A percentile compares a stretch with the other conserved stretches of the same genome.
These are phyloP conservation scores for Hydrolagus colliei DNA, from an alignment of 2,797 vertebrate species.

Conservation along the genomic window DNA sequence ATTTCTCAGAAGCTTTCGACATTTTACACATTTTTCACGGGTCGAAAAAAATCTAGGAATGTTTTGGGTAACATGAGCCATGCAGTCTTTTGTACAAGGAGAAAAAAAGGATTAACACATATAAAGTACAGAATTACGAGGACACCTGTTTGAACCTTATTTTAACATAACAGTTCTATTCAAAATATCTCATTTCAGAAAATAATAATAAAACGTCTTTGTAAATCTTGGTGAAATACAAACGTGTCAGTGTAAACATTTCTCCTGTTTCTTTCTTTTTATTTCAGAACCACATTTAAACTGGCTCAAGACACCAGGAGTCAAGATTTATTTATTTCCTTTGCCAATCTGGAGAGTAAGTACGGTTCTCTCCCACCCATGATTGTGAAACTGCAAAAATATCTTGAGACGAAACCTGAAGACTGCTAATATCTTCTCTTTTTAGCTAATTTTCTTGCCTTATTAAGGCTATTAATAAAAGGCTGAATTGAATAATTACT, in stretches of 20 bases:
- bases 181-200: background rate
- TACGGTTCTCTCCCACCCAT: background rate
- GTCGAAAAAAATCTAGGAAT: constrained; percentile 16
- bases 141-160: background rate
- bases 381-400: background rate
- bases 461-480: background rate
- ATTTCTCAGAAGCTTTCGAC: background rate
- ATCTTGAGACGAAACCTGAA: background rate
- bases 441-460: background rate
- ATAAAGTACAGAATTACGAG: constrained; percentile 12
- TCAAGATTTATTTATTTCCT: too few relatives aligned
- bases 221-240: too few relatives aligned
- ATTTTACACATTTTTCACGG: constrained; percentile 19
- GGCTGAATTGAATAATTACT: background rate
- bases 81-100: constrained; percentile 4
- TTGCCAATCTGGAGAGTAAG: too few relatives aligned
- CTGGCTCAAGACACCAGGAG: too few relatives aligned
- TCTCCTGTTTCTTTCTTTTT: too few relatives aligned
- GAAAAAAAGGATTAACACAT: constrained; percentile 8
- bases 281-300: too few relatives aligned
- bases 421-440: background rate
- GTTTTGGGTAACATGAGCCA: constrained; percentile 26
- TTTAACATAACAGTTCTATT: background rate
- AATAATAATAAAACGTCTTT: too few relatives aligned
- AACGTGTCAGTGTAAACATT: too few relatives aligned